Conservation (phyloP, 2,888 invertebrate species). For the Rutpela maculata region DNA sequence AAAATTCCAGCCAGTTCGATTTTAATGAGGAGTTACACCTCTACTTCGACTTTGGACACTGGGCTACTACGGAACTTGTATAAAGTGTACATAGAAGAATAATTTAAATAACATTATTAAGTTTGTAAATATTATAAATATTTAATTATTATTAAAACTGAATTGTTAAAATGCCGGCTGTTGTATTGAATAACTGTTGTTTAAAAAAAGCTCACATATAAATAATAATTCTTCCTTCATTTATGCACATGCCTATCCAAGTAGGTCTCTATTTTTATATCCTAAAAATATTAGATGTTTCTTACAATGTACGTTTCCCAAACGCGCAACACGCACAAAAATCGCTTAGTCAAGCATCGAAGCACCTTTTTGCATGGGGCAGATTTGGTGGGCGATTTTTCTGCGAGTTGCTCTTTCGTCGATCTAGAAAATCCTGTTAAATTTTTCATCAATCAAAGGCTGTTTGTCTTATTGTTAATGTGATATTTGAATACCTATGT, state of each 20-base stretch:
- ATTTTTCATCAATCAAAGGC: conserved; percentile 64
- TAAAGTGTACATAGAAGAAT: conserved; percentile 61
- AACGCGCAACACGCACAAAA: conserved; percentile 14
- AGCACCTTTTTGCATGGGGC: neutral
- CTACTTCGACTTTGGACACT: no score
- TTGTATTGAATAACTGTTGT: conserved; percentile 63
- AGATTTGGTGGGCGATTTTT: neutral
- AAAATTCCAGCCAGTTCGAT: no score
- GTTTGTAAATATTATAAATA: conserved; percentile 64
- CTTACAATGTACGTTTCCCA: conserved; percentile 54
- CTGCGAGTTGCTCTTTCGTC: neutral
- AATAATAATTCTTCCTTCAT: conserved; percentile 49
- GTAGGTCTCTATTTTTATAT: conserved; percentile 70
- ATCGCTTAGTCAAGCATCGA: neutral
- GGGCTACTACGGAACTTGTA: conserved; percentile 48
- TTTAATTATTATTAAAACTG: conserved; percentile 62
- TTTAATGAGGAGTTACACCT: no score
- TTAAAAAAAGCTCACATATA: conserved; percentile 52
- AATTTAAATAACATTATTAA: conserved; percentile 56
- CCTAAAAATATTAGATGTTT: conserved; percentile 69
- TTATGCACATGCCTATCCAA: conserved; percentile 54
- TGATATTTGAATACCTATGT: conserved; percentile 73
- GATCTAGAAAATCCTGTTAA: conserved; percentile 57
- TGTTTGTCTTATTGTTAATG: conserved; percentile 74
- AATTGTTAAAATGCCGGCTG: conserved; percentile 71